Percentiles rank a stretch among this genome's conserved stretches.
These are phyloP conservation scores for Tubulanus polymorphus DNA, from an alignment of 2,888 invertebrate genomes.

Conservation along the genomic window DNA sequence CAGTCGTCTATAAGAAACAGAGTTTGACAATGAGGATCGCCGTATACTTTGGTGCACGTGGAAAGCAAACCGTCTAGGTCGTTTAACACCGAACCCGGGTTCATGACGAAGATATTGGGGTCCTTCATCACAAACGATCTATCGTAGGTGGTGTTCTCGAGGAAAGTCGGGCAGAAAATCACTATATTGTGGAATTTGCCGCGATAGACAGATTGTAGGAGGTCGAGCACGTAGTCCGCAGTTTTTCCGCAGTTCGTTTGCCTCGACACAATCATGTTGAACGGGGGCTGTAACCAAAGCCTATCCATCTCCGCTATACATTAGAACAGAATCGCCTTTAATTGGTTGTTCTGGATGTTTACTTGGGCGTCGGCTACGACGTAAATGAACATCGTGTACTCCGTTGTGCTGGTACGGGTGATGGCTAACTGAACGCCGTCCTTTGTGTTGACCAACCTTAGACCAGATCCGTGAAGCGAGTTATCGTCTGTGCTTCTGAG, in stretches of 20 bases:
- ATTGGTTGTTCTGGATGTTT: slow-evolving; percentile 15
- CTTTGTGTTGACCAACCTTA: slow-evolving; percentile 15
- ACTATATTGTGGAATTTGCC: slow-evolving; percentile 16
- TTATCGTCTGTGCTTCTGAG: slow-evolving; percentile 6
- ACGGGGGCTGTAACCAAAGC: neutral
- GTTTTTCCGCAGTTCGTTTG: slow-evolving; percentile 19
- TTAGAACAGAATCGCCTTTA: slow-evolving; percentile 13
- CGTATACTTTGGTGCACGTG: neutral
- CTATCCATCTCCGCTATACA: too few species aligned
- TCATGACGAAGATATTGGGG: slow-evolving; percentile 4
- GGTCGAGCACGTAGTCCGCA: slow-evolving; percentile 15
- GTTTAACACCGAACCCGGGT: slow-evolving; percentile 11
- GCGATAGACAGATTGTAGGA: slow-evolving; percentile 15
- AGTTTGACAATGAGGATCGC: slow-evolving; percentile 15
- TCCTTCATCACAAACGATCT: slow-evolving; percentile 11
- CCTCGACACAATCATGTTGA: slow-evolving; percentile 11
- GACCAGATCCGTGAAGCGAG: slow-evolving; percentile 18
- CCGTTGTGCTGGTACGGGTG: slow-evolving; percentile 13
- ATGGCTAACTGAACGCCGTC: slow-evolving; percentile 18
- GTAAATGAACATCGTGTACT: slow-evolving; percentile 16
- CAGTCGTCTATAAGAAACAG: slow-evolving; percentile 24
- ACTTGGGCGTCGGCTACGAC: slow-evolving; percentile 18
- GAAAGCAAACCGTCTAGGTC: slow-evolving; percentile 15
- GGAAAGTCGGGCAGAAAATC: slow-evolving; percentile 18
- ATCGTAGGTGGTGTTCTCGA: slow-evolving; percentile 15